Conservation (phyloP, 2,113 vertebrate species). For the Andinoacara biseriatus region DNA sequence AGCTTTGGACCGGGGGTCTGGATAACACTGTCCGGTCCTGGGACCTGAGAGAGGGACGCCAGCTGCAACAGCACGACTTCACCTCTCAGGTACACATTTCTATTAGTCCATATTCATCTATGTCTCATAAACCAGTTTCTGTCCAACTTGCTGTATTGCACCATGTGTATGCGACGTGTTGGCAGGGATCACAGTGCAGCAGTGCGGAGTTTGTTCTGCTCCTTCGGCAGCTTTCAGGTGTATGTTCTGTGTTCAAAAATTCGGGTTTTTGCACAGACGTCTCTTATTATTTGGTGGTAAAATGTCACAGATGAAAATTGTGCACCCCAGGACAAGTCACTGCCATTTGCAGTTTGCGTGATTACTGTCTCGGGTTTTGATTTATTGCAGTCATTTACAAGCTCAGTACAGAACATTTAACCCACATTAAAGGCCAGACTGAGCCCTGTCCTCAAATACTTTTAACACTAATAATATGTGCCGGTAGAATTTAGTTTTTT, state of each 20-base stretch:
- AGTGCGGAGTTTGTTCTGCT: neutral
- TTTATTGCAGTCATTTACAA: constrained; percentile 57
- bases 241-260: neutral
- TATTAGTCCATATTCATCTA: neutral
- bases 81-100: constrained; percentile 88
- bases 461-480: constrained; percentile 52
- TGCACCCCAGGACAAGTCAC: constrained; percentile 19
- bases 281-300: constrained; percentile 17
- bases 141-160: neutral
- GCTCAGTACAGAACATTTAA: constrained; percentile 56
- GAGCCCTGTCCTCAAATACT: constrained; percentile 43
- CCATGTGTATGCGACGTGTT: neutral
- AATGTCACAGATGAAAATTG: constrained; percentile 38
- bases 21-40: constrained; percentile 96
- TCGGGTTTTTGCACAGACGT: constrained; percentile 4
- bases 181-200: neutral
- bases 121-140: too few relatives aligned
- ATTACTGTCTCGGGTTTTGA: constrained; percentile 33
- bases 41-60: constrained; percentile 95
- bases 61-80: constrained; percentile 97
- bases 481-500: constrained; percentile 40
- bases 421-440: constrained; percentile 36
- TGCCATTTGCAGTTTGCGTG: constrained; percentile 27
- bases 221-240: neutral
- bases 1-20: constrained; percentile 95